Evolutionary conservation across 2,113 vertebrate genomes (phyloP).

Genomic region (Okapia johnstoni): DNA sequence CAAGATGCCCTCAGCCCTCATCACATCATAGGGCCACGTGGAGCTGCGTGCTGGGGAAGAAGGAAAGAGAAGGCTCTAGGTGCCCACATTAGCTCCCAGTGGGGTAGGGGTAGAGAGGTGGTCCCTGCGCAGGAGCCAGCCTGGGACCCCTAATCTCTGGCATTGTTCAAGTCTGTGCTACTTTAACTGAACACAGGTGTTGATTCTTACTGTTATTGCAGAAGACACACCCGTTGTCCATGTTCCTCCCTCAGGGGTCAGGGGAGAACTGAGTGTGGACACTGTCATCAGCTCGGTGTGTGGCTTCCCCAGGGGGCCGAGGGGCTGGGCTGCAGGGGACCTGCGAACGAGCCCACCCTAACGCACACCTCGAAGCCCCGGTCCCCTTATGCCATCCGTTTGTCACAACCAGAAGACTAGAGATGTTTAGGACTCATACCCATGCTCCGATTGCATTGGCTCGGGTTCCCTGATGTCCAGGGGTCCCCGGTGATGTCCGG

Average conservation of each 20-base stretch:
- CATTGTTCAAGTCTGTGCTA: not conserved
- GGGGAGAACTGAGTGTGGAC: not conserved
- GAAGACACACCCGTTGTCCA: not conserved
- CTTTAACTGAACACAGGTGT: not conserved
- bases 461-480: fast-evolving
- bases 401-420: not conserved
- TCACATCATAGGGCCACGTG: not conserved
- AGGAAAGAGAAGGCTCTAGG: not conserved
- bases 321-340: not conserved
- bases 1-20: not conserved
- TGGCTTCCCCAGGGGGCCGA: not conserved
- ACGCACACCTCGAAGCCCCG: fast-evolving
- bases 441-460: not conserved
- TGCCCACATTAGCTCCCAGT: not conserved
- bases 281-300: not conserved
- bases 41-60: not conserved
- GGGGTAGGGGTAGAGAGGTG: not conserved
- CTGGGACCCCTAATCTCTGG: not conserved
- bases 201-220: not conserved
- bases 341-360: not conserved
- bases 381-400: fast-evolving
- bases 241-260: not conserved
- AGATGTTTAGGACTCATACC: not conserved
- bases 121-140: not conserved
- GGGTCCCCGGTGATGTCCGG: fast-evolving